Conservation (phyloP, 2,888 invertebrate species). For the Apodemia duryi region DNA sequence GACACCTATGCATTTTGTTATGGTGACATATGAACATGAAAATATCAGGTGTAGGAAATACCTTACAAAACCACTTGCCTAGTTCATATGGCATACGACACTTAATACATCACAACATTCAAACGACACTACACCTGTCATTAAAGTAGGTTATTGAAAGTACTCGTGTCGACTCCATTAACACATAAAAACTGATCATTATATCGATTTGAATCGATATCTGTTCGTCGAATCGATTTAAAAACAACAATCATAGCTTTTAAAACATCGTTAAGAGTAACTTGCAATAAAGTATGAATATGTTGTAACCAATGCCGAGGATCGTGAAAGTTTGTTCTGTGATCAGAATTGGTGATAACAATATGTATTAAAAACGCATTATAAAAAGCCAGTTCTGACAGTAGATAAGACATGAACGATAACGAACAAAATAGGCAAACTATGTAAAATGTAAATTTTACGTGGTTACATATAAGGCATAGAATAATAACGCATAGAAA, state of each 20-base stretch:
- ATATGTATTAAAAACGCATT: not conserved
- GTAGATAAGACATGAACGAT: too few species aligned
- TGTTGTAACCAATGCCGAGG: constrained; percentile 3
- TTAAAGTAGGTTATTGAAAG: constrained; percentile 15
- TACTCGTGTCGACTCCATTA: constrained; percentile 24
- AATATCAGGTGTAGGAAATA: not conserved
- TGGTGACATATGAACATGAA: too few species aligned
- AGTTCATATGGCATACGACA: not conserved
- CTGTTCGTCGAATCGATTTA: constrained; percentile 25
- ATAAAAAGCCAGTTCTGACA: too few species aligned
- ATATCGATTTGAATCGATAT: constrained; percentile 27
- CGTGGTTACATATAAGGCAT: too few species aligned
- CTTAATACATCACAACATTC: not conserved
- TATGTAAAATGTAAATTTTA: too few species aligned
- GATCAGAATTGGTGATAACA: constrained; percentile 9
- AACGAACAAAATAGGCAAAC: too few species aligned
- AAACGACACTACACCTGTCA: constrained; percentile 15
- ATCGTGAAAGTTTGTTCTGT: constrained; percentile 9
- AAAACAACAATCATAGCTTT: constrained; percentile 26
- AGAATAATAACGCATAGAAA: too few species aligned
- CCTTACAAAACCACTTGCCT: not conserved
- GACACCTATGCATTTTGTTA: too few species aligned
- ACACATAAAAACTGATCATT: constrained; percentile 33
- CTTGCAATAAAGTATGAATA: constrained; percentile 13
- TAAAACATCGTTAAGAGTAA: constrained; percentile 28